Evolutionary conservation across 2,888 invertebrate genomes (phyloP), one percentile per base, ranked within the genome.

Genomic region (Harpalus rubripes): DNA sequence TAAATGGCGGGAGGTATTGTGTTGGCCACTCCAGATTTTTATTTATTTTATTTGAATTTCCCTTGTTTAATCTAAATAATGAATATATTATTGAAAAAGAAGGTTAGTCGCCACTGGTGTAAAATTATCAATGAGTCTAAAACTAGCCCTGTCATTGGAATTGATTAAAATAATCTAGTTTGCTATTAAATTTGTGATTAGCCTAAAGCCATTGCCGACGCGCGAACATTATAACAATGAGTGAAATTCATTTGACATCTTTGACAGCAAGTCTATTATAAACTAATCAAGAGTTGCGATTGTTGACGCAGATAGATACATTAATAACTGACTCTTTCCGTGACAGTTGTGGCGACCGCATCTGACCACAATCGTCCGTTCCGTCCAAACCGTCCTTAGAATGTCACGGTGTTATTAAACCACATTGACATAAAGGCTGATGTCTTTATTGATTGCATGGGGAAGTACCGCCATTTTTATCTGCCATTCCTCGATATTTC

Each of bases 341-440:
- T 32, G 32, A 32, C 32, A 32, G 32, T 32, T 32, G 32, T 32
- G 32, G 32, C 6, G 32, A 32, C 32, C 32, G 32, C 32, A 6
- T 32, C 32, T 1, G 32, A 32, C 32, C 32, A 32, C 32, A 26
- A 32, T 32, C 68, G 12, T 2, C 68, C n/a, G 15, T 15, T 4
- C 26, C n/a, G n/a, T 26, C 39, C 32, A 26, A 65, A 65, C 8
- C 26, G 72, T 41, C 41, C 8, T 44, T 16, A 41, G 0, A n/a
- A 41, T 72, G 72, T 72, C 72, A 41, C 7, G 15, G 41, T 39
- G 72, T 39, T 72, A 72, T 72, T 72, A 44, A 63, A 22, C 63
- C 22, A 26, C 22, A 61, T 7, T 61, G 22, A 18, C 4, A 16
- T 61, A 22, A 10, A 1, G 63, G 68, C 3, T 22, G 63, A 22